A percentile compares a stretch with the other conserved stretches of the same genome.
These are phyloP conservation scores for Drosophila miranda DNA, from an alignment of 1,140 invertebrate genomes.

Conservation along the genomic window DNA sequence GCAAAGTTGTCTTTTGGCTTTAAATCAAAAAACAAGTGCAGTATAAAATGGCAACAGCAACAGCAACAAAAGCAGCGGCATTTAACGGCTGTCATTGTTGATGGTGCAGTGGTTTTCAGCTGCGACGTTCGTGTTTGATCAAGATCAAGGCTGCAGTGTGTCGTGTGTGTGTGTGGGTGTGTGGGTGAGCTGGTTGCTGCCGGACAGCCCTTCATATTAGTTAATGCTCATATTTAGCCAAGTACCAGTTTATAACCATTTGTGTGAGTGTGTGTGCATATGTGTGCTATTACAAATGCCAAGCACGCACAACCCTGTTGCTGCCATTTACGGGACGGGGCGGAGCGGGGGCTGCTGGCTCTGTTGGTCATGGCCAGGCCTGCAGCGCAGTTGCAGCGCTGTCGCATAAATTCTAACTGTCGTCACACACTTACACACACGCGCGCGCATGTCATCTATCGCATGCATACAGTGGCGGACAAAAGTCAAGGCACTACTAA, in stretches of 20 bases:
- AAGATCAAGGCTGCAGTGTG: conserved; percentile 71
- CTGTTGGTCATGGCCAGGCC: conserved; percentile 44
- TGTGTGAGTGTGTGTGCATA: conserved; percentile 8
- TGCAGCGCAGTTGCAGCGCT: conserved; percentile 25
- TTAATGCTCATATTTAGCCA: conserved; percentile 8
- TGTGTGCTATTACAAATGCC: conserved; percentile 45
- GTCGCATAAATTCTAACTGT: conserved; percentile 53
- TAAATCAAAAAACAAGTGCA: conserved; percentile 78
- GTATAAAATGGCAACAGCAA: conserved; percentile 60
- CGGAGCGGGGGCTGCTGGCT: conserved; percentile 18
- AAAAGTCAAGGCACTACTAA: too few relatives aligned
- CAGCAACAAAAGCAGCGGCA: conserved; percentile 27
- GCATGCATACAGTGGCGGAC: neutral
- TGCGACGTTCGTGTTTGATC: conserved; percentile 62
- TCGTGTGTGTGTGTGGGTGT: conserved; percentile 4
- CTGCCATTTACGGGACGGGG: conserved; percentile 8
- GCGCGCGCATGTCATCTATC: conserved; percentile 2
- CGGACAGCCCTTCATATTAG: conserved; percentile 54
- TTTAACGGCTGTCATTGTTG: conserved; percentile 43
- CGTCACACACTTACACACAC: conserved; percentile 20
- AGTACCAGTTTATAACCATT: too few relatives aligned
- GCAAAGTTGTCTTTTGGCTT: conserved; percentile 55
- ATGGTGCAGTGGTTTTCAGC: conserved; percentile 25
- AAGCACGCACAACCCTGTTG: conserved; percentile 42
- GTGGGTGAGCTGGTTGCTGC: conserved; percentile 40